Percentiles rank a stretch among this genome's conserved stretches.
Evolutionary conservation across 2,113 vertebrate species (phyloP).

Genomic region (Archocentrus centrarchus): DNA sequence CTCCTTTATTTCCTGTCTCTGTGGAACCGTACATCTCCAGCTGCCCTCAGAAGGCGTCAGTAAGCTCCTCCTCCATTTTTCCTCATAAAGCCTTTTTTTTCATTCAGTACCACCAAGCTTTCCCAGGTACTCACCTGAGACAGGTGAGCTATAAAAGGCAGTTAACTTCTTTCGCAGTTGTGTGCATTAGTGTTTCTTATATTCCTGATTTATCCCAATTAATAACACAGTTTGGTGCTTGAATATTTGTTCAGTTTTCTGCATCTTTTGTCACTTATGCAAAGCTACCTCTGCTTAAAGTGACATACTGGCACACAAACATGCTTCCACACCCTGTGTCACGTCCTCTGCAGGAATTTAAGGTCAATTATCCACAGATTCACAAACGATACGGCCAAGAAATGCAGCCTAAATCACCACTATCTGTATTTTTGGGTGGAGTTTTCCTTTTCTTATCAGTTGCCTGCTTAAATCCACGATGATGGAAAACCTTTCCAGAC

Average conservation of each 20-base stretch:
- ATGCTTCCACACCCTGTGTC: not conserved
- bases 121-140: too few relatives aligned
- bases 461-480: not conserved
- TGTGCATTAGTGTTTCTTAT: not conserved
- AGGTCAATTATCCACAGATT: not conserved
- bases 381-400: not conserved
- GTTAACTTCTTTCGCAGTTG: not conserved
- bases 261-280: not conserved
- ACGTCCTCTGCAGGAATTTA: not conserved
- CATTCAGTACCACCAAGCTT: too few relatives aligned
- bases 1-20: too few relatives aligned
- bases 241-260: not conserved
- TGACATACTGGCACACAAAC: not conserved
- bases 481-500: not conserved
- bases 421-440: not conserved
- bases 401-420: not conserved
- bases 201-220: not conserved
- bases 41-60: too few relatives aligned
- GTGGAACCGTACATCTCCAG: too few relatives aligned
- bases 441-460: not conserved
- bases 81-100: too few relatives aligned
- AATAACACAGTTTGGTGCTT: fast-evolving
- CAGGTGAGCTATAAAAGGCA: fast-evolving
- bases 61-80: too few relatives aligned
- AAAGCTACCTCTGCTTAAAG: not conserved